These are phyloP conservation scores for Xanthorhoe spadicearia DNA, from an alignment of 2,888 invertebrate genomes.

Conservation along the genomic window DNA sequence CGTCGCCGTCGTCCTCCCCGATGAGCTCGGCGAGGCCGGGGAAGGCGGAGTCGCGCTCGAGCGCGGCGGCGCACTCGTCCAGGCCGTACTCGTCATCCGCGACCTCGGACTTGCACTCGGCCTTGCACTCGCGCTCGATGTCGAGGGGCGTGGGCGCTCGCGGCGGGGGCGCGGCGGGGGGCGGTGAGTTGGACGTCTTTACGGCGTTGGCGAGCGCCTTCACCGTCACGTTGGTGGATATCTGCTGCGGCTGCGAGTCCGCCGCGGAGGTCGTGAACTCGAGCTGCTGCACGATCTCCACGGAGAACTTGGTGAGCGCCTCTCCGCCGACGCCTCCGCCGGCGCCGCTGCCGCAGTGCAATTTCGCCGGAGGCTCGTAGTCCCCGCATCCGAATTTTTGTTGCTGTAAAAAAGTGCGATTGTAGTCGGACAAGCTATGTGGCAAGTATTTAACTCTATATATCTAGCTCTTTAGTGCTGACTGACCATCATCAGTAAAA, in stretches of 20 bases:
- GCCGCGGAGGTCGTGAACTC: conserved; percentile 95
- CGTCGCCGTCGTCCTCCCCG: conserved; percentile 93
- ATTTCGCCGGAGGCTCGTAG: conserved; percentile 91
- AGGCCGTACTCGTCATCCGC: conserved; percentile 94
- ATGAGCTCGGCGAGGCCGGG: conserved; percentile 92
- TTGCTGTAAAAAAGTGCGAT: conserved; percentile 86
- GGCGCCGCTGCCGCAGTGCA: conserved; percentile 80
- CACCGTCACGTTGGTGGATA: conserved; percentile 96
- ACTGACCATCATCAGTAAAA: neutral
- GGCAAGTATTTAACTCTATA: neutral
- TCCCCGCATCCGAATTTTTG: conserved; percentile 92
- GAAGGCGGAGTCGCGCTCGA: conserved; percentile 93
- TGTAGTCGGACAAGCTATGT: neutral
- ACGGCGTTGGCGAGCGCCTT: conserved; percentile 86
- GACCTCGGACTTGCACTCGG: conserved; percentile 92
- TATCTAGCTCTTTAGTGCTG: neutral
- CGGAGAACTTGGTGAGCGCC: conserved; percentile 90
- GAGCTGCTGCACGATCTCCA: conserved; percentile 96
- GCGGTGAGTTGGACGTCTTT: conserved; percentile 75
- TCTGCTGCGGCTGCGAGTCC: conserved; percentile 94
- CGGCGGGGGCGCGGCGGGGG: conserved; percentile 72
- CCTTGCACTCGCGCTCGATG: conserved; percentile 90
- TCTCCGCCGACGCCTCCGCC: conserved; percentile 78
- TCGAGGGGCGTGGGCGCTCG: conserved; percentile 92
- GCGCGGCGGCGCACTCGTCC: conserved; percentile 92